Evolutionary conservation across 2,888 invertebrate species (phyloP), one percentile per base, ranked within the genome.

Genomic region (Perdita meconis): DNA sequence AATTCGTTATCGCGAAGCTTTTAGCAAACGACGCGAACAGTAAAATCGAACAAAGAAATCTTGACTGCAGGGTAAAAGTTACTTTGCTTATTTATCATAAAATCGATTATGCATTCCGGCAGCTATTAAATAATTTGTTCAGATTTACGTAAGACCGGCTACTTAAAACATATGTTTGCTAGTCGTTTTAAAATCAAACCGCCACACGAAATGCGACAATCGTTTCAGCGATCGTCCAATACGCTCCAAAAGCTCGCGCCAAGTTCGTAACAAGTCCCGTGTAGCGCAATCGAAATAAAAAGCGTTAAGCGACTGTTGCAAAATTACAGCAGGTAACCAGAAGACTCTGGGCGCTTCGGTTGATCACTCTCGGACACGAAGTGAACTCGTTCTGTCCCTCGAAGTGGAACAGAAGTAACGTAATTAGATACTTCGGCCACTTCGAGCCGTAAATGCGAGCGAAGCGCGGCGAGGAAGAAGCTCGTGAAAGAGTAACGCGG

Each of bases 321-420:
- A 24, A 44, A 34, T 26, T 13, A 6, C 2, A 5, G 26, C 24
- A 47, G 34, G 19, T 6, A 44, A 57, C 13, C 16, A 5, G 36
- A 40, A n/a, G 47, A 30, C 5, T 13, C 12, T 16, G 56, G 16
- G n/a, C 1, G 38, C 57, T 16, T 12, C 26, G 36, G 40, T 47
- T 16, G 55, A 55, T 50, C 63, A 26, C 13, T 3, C 12, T 8
- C 6, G 16, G 47, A 34, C 40, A 24, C 61, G 42, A 40, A 36
- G 24, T n/a, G 51, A n/a, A 13, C 3, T 47, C 13, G 34, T 50
- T 40, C n/a, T n/a, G n/a, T n/a, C 12, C 36, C 26, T n/a, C 44
- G 13, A 51, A 64, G 51, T 44, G 74, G 44, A 55, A 75, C 76
- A 59, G 57, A 24, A 61, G 50, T 77, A 66, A 78, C 65, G 53